Evolutionary conservation across 2,888 invertebrate species (phyloP).

Genomic region (Chrysomela aeneicollis): DNA sequence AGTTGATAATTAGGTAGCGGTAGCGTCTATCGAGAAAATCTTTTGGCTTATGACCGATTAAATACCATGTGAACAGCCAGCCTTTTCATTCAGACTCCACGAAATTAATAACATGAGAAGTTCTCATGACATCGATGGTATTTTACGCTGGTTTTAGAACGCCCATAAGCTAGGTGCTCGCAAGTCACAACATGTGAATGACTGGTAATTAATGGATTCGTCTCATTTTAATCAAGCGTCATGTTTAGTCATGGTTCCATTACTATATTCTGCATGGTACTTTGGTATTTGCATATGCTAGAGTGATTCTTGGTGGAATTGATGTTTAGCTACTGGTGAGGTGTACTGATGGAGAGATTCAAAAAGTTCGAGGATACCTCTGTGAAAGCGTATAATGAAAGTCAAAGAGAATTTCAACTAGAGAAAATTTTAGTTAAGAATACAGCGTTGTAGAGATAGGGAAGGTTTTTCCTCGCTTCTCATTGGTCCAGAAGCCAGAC

Average conservation of each 20-base stretch:
- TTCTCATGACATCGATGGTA: slow-evolving; percentile 14
- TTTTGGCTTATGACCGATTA: too few species aligned
- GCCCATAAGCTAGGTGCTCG: slow-evolving; percentile 12
- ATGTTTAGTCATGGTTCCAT: slow-evolving; percentile 20
- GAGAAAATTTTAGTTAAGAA: too few species aligned
- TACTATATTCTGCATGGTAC: slow-evolving; percentile 3
- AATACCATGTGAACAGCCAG: too few species aligned
- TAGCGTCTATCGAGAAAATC: too few species aligned
- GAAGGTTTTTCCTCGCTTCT: too few species aligned
- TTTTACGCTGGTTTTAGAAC: slow-evolving; percentile 9
- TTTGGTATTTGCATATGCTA: slow-evolving; percentile 17
- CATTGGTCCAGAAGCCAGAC: too few species aligned
- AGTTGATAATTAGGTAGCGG: too few species aligned
- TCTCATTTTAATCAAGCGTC: slow-evolving; percentile 13
- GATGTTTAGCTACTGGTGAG: background rate
- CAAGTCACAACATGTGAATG: slow-evolving; percentile 21
- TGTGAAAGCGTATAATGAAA: too few species aligned
- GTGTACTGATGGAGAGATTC: background rate
- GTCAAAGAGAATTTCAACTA: too few species aligned
- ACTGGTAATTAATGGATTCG: background rate
- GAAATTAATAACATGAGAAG: slow-evolving; percentile 3
- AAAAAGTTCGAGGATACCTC: background rate
- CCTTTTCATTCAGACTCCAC: slow-evolving; percentile 6
- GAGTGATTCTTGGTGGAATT: slow-evolving; percentile 5
- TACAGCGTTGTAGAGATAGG: too few species aligned